phyloP scores from a whole-genome alignment of 2,113 vertebrate genomes.

The Nicator chloris region DNA sequence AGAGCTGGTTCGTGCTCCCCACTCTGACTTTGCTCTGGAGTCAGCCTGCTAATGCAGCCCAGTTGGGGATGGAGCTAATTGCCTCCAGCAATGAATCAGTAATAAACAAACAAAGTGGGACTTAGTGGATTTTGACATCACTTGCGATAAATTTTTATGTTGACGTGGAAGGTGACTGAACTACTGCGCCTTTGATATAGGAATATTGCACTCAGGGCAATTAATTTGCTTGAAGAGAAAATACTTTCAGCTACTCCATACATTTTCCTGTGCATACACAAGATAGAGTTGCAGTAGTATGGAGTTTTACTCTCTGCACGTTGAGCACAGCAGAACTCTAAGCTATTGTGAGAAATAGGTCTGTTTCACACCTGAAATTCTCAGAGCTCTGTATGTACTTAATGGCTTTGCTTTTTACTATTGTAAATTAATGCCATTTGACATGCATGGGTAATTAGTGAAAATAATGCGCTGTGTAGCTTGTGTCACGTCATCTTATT shows the following conservation, averaged over 20 bases:
- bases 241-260: neutral
- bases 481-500: neutral
- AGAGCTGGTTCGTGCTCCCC: neutral
- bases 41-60: neutral
- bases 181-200: neutral
- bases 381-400: neutral
- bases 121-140: constrained; percentile 20
- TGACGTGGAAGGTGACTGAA: neutral
- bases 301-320: neutral
- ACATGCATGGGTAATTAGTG: neutral
- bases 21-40: neutral
- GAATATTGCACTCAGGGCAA: neutral
- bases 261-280: neutral
- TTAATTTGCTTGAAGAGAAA: neutral
- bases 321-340: neutral
- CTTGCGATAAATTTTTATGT: neutral
- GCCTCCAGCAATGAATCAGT: neutral
- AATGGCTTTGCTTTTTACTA: neutral
- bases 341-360: neutral
- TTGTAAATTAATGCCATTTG: neutral
- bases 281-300: neutral
- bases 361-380: neutral
- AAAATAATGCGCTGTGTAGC: neutral
- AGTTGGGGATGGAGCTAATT: neutral
- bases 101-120: neutral